phyloP scores from a whole-genome alignment of 1,140 invertebrate species.

The Drosophila nannoptera region DNA sequence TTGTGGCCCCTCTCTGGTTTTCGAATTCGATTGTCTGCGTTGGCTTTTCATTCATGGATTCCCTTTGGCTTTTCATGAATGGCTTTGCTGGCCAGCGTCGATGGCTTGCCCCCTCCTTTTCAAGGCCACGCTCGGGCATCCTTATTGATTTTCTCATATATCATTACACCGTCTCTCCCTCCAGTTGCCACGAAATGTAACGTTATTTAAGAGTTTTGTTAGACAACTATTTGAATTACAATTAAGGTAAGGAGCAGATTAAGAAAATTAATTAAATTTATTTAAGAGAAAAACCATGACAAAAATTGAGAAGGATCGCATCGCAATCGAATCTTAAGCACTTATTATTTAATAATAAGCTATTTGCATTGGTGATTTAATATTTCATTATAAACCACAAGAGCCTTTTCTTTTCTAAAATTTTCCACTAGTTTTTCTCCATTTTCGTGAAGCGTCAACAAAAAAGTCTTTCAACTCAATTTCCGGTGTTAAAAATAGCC shows the following conservation, averaged over 20 bases:
- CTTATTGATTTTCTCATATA: slow-evolving; percentile 61
- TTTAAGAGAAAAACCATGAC: no score
- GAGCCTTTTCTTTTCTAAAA: neutral
- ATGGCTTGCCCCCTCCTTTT: slow-evolving; percentile 33
- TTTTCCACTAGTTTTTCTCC: neutral
- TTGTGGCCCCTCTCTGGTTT: slow-evolving; percentile 7
- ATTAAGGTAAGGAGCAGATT: neutral
- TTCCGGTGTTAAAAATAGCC: slow-evolving; percentile 72
- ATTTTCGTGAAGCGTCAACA: neutral
- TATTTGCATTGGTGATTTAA: no score
- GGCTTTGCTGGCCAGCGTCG: slow-evolving; percentile 19
- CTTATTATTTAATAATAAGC: no score
- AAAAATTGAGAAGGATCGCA: no score
- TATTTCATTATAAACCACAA: no score
- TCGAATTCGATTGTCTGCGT: slow-evolving; percentile 15
- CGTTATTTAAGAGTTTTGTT: slow-evolving; percentile 16
- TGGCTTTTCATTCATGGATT: slow-evolving; percentile 16
- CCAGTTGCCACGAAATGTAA: neutral
- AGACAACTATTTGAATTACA: neutral
- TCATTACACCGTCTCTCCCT: neutral
- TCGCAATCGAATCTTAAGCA: no score
- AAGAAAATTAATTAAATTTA: no score
- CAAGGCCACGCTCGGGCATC: slow-evolving; percentile 65
- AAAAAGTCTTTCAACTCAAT: slow-evolving; percentile 38
- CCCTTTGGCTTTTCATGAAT: slow-evolving; percentile 57